phyloP scores from a whole-genome alignment of 2,888 invertebrate species.

The Drosophila mettleri region DNA sequence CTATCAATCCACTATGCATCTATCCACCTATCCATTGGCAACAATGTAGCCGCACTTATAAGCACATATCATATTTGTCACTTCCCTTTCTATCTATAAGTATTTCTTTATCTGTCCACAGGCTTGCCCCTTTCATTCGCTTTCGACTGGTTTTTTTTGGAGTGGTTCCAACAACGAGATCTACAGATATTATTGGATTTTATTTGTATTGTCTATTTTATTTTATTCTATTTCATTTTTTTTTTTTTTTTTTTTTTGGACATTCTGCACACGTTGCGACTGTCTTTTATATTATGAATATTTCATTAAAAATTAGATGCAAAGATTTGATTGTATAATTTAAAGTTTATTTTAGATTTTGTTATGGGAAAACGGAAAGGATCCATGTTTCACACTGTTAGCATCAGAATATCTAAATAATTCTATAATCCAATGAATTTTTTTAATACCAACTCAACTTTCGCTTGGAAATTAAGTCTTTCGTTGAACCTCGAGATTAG shows the following conservation, averaged over 20 bases:
- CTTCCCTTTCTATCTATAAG: constrained; percentile 20
- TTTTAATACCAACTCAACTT: constrained; percentile 27
- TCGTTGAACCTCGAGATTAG: background rate
- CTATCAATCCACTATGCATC: constrained; percentile 32
- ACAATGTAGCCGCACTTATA: constrained; percentile 66
- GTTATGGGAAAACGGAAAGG: background rate
- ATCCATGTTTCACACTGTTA: too few relatives aligned
- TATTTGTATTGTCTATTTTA: background rate
- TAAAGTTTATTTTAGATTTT: background rate
- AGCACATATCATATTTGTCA: constrained; percentile 54
- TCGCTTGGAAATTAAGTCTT: constrained; percentile 42
- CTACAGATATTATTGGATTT: constrained; percentile 17
- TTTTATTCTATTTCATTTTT: constrained; percentile 1
- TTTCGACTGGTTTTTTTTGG: constrained; percentile 42
- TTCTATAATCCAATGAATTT: too few relatives aligned
- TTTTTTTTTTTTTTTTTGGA: constrained; percentile 7
- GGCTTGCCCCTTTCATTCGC: constrained; percentile 16
- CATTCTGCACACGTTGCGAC: constrained; percentile 38
- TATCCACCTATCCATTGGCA: constrained; percentile 31
- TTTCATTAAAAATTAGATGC: constrained; percentile 9
- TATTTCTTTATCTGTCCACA: constrained; percentile 12
- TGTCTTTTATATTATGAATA: constrained; percentile 36
- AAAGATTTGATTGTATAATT: constrained; percentile 5
- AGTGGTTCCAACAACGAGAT: constrained; percentile 13
- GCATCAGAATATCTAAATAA: too few relatives aligned